phyloP scores from a whole-genome alignment of 2,797 vertebrate genomes.

The Vespertilio murinus region DNA sequence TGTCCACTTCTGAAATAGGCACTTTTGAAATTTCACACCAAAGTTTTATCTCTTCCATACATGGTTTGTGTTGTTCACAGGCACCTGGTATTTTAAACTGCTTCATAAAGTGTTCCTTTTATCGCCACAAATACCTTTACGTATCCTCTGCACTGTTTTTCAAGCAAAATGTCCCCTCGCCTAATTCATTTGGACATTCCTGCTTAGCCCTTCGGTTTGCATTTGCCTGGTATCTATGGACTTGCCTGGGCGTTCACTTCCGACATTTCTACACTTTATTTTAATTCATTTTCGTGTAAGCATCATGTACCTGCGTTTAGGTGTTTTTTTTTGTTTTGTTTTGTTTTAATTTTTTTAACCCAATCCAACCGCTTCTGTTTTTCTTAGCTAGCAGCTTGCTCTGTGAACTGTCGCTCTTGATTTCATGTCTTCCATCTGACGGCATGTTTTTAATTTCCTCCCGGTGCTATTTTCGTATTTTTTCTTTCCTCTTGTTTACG shows the following conservation, averaged over 20 bases:
- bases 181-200: neutral
- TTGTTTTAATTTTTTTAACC: conserved; percentile 44
- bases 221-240: neutral
- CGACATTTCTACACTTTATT: conserved; percentile 29
- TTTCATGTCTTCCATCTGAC: conserved; percentile 4
- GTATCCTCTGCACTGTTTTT: neutral
- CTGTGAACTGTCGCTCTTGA: neutral
- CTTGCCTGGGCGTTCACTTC: conserved; percentile 15
- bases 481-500: neutral
- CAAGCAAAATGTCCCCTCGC: neutral
- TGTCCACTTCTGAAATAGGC: neutral
- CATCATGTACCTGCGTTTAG: neutral
- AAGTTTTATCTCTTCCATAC: neutral
- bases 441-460: conserved; percentile 35
- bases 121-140: neutral
- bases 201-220: neutral
- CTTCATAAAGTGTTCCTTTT: neutral
- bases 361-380: neutral
- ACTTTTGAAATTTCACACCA: neutral
- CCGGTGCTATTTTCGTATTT: neutral
- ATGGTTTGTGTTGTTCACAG: neutral
- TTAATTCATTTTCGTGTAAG: conserved; percentile 16
- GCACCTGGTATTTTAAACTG: neutral
- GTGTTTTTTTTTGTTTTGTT: conserved; percentile 60
- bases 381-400: neutral